Evolutionary conservation across 2,797 vertebrate genomes (phyloP).

Genomic region (Vespertilio murinus): DNA sequence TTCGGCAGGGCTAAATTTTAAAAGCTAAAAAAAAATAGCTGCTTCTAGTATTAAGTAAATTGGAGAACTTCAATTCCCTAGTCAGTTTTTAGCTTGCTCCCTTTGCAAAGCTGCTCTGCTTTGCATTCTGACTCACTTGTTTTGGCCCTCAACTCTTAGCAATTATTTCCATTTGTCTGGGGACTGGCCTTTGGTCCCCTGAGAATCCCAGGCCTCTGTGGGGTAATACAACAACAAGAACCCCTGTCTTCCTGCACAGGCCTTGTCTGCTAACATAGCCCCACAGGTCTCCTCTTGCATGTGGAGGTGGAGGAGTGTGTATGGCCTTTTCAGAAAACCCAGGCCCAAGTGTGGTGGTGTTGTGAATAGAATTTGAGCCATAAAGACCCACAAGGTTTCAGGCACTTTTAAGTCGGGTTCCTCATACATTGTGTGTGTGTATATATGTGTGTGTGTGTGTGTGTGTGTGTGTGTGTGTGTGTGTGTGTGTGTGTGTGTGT

Average conservation of each 20-base stretch:
- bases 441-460: too few relatives aligned
- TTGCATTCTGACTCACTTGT: neutral
- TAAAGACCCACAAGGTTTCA: neutral
- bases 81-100: rapidly evolving
- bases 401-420: neutral
- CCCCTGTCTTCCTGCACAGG: too few relatives aligned
- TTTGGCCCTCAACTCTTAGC: neutral
- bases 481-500: too few relatives aligned
- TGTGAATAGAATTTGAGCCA: neutral
- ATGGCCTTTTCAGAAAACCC: neutral
- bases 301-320: neutral
- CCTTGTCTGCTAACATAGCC: too few relatives aligned
- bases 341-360: neutral
- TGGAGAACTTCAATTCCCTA: neutral
- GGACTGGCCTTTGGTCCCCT: neutral
- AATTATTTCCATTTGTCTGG: neutral
- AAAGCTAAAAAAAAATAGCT: neutral
- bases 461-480: too few relatives aligned
- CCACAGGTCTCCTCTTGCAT: neutral
- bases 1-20: neutral
- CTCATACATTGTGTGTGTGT: rapidly evolving
- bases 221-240: neutral
- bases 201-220: neutral
- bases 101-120: neutral
- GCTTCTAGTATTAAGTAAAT: neutral